These are phyloP conservation scores for Brachystomella parvula DNA, from an alignment of 1,140 invertebrate species.

Conservation along the genomic window DNA sequence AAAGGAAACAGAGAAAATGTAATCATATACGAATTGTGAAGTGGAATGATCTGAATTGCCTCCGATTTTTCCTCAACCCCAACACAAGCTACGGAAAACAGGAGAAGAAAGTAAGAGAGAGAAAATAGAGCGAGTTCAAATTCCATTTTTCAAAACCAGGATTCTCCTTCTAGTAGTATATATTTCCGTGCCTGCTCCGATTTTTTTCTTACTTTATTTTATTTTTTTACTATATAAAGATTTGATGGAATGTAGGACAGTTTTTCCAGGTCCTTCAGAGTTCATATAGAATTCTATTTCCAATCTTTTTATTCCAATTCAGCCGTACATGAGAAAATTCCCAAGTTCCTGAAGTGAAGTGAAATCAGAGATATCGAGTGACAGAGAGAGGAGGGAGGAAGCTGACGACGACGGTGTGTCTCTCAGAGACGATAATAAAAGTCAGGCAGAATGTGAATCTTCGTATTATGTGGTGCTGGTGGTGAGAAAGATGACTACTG, in stretches of 20 bases:
- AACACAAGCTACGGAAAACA: not conserved
- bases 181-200: not conserved
- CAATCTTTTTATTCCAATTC: constrained; percentile 6
- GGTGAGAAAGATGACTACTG: not conserved
- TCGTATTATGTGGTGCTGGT: not conserved
- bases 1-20: not conserved
- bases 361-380: constrained; percentile 8
- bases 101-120: not conserved
- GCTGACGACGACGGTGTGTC: too few relatives aligned
- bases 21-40: constrained; percentile 3
- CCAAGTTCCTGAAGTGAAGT: not conserved
- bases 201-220: not conserved
- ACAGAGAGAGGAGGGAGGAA: not conserved
- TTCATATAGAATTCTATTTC: constrained; percentile 5
- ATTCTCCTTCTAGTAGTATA: not conserved
- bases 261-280: not conserved
- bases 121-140: not conserved
- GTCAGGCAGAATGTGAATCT: not conserved
- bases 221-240: not conserved
- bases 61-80: not conserved
- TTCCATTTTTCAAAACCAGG: too few relatives aligned
- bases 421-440: not conserved
- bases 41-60: not conserved
- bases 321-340: not conserved
- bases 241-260: not conserved